Conservation (phyloP, 2,113 vertebrate species). For the Larimichthys polyactis region DNA sequence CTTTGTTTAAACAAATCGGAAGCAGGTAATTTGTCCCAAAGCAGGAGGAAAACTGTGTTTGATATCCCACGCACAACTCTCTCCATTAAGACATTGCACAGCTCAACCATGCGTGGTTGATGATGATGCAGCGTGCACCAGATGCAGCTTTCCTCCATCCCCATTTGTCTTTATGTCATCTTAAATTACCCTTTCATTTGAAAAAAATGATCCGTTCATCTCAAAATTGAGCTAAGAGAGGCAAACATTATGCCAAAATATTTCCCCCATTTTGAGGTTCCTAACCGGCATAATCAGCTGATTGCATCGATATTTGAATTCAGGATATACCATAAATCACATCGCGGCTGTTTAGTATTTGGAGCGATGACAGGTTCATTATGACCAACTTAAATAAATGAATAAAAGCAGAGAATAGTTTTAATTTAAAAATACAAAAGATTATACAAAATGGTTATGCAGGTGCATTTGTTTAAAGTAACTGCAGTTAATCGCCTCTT, state of each 20-base stretch:
- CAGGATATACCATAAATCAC: slow-evolving; percentile 39
- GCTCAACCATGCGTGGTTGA: slow-evolving; percentile 31
- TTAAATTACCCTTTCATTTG: slow-evolving; percentile 49
- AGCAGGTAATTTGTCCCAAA: not conserved
- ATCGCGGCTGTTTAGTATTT: not conserved
- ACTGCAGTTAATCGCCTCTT: not conserved
- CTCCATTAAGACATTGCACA: slow-evolving; percentile 19
- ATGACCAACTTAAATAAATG: not conserved
- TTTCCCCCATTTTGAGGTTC: slow-evolving; percentile 11
- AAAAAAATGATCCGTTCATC: slow-evolving; percentile 40
- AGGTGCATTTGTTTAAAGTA: not conserved
- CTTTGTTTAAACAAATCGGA: not conserved
- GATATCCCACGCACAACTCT: slow-evolving; percentile 1
- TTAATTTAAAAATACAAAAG: not conserved
- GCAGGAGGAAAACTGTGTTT: not conserved
- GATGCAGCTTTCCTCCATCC: slow-evolving; percentile 43
- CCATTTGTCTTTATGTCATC: slow-evolving; percentile 54
- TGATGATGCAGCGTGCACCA: slow-evolving; percentile 39
- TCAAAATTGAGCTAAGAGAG: not conserved
- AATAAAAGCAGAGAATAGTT: not conserved
- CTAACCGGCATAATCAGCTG: slow-evolving; percentile 34
- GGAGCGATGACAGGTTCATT: not conserved
- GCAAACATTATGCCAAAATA: slow-evolving; percentile 45
- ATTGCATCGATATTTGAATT: slow-evolving; percentile 39
- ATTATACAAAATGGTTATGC: not conserved